Evolutionary conservation across 1,140 invertebrate species (phyloP).

Genomic region (Papilio helenus): DNA sequence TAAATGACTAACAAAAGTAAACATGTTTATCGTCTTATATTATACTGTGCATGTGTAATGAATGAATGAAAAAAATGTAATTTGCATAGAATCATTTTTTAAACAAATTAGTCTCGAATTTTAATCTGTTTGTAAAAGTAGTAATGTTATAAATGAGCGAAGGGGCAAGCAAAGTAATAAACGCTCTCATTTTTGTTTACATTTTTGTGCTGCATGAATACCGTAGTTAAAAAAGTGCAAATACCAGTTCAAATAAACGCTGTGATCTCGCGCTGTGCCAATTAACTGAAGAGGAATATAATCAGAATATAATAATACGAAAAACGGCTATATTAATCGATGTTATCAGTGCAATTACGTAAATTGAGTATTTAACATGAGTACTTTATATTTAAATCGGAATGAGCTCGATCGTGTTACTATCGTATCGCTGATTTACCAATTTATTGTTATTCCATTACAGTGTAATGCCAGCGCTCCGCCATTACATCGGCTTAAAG

Average conservation of each 20-base stretch:
- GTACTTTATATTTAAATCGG: slow-evolving; percentile 61
- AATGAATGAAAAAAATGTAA: no score
- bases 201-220: slow-evolving; percentile 19
- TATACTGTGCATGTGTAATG: no score
- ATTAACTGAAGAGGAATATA: slow-evolving; percentile 41
- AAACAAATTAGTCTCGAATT: background rate
- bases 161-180: slow-evolving; percentile 4
- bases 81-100: background rate
- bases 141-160: background rate
- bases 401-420: slow-evolving; percentile 54
- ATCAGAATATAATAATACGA: slow-evolving; percentile 40
- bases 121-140: background rate
- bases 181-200: slow-evolving; percentile 28
- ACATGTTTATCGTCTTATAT: no score
- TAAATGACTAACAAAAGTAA: no score
- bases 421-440: slow-evolving; percentile 52
- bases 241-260: slow-evolving; percentile 31
- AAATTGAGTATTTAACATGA: slow-evolving; percentile 54
- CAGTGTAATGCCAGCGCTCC: slow-evolving; percentile 29
- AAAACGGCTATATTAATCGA: slow-evolving; percentile 49
- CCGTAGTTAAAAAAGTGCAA: slow-evolving; percentile 33
- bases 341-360: slow-evolving; percentile 52
- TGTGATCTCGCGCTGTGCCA: slow-evolving; percentile 37
- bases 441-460: slow-evolving; percentile 52
- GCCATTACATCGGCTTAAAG: background rate